Base-by-base conservation (phyloP, 2,797 vertebrate genomes). In the Malurus splendens region DNA sequence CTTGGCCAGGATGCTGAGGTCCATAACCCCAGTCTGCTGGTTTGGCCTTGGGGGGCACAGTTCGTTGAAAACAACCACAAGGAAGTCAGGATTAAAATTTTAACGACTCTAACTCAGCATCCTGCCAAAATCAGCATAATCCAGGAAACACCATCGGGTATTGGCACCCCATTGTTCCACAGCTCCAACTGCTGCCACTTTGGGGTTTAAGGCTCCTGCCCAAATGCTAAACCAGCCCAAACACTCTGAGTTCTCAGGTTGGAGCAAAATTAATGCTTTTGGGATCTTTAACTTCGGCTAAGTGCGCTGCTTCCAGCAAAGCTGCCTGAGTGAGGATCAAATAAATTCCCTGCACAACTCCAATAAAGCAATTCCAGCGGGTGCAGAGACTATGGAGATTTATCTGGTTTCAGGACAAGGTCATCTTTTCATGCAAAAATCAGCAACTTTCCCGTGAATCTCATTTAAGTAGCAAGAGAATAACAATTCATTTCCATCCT, bases 381-480 rank as follows among this genome's bases (percentile, higher is more conserved):
- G 66, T 82, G 73, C 65, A 48, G 86, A 74, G 77, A 77, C 64
- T 86, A 68, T 0, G 48, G 67, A 82, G 84, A 78, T 80, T 92
- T 87, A 87, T 87, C 79, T 74, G 57, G 62, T 67, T 73, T 70
- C 76, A 66, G 48, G 60, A 80, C 86, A 96, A 93, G 87, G 94
- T 95, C 93, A 80, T 45, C 64, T 83, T 84, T 67, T 82, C 82
- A 93, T 76, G 89, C 71, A 77, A 86, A 92, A 92, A 87, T 93
- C 94, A 95, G 94, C 91, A 93, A 91, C 79, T 90, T 96, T 72
- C 87, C 72, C 14, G 20, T 47, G 74, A 85, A 64, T 86, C 86
- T 90, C 89, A 70, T 91, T 92, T 78, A 76, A 82, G 83, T 71
- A 18, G 61, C 72, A 61, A 38, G 78, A 88, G 85, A 91, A 86